Conservation (phyloP, 2,113 vertebrate genomes). For the Phrynocephalus versicolor region DNA sequence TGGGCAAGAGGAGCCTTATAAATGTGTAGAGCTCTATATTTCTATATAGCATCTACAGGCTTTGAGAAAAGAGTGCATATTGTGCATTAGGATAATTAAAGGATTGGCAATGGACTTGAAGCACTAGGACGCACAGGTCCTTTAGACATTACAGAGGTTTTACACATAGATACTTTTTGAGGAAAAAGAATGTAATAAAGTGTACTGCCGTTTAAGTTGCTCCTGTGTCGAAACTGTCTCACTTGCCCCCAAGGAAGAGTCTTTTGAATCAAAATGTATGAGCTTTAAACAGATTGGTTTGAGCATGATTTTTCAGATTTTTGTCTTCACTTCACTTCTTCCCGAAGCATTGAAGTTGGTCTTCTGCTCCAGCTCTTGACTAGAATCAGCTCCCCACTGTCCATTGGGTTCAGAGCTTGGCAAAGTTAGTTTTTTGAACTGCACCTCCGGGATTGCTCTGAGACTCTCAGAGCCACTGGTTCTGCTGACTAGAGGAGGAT, state of each 20-base stretch:
- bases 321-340: not conserved
- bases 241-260: constrained; percentile 1
- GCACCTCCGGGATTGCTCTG: too few relatives aligned
- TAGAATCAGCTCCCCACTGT: not conserved
- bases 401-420: not conserved
- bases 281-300: constrained; percentile 1
- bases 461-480: too few relatives aligned
- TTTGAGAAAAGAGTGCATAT: not conserved
- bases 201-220: not conserved
- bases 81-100: constrained; percentile 2
- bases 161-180: not conserved
- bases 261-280: not conserved
- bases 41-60: not conserved
- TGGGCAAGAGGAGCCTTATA: not conserved
- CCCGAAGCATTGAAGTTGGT: not conserved
- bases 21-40: not conserved
- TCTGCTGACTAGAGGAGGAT: too few relatives aligned
- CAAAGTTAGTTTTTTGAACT: too few relatives aligned
- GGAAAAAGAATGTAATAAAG: constrained; percentile 3
- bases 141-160: constrained; percentile 4
- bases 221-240: not conserved
- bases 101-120: not conserved
- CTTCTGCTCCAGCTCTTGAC: not conserved
- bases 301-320: not conserved
- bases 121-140: not conserved